Evolutionary conservation across 2,888 invertebrate genomes (phyloP).

Genomic region (Trisateles emortualis): DNA sequence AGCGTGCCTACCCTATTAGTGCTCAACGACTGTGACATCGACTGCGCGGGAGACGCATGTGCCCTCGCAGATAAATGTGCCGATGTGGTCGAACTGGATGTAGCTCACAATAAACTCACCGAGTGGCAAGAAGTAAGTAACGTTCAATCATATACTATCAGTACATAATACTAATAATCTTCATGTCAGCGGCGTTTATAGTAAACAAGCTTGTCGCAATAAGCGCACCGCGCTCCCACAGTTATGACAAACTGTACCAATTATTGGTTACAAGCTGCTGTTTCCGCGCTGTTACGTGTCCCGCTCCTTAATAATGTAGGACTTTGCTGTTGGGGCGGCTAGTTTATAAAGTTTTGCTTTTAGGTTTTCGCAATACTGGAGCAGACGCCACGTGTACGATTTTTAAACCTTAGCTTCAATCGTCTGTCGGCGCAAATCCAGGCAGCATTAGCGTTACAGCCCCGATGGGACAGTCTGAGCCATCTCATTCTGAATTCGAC

Average conservation of each 20-base stretch:
- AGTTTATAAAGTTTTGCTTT: conserved; percentile 33
- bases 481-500: conserved; percentile 96
- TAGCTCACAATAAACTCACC: conserved; percentile 96
- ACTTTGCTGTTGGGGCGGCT: conserved; percentile 1
- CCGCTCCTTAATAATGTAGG: conserved; percentile 33
- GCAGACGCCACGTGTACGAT: conserved; percentile 95
- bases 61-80: conserved; percentile 93
- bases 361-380: conserved; percentile 94
- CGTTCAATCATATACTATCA: conserved; percentile 16
- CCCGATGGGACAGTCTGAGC: conserved; percentile 88
- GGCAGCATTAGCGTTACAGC: conserved; percentile 80
- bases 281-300: conserved; percentile 48
- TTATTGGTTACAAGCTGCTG: conserved; percentile 44
- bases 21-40: conserved; percentile 96
- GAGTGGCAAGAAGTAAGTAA: conserved; percentile 94
- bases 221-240: conserved; percentile 46
- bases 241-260: conserved; percentile 51
- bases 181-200: conserved; percentile 23
- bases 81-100: conserved; percentile 96
- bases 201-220: conserved; percentile 33
- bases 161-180: conserved; percentile 12
- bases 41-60: conserved; percentile 94
- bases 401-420: conserved; percentile 97
- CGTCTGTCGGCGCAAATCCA: conserved; percentile 91
- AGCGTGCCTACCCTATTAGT: conserved; percentile 94